Evolutionary conservation across 2,888 invertebrate species (phyloP), one percentile per base, ranked within the genome.

Genomic region (Aporophyla lueneburgensis): DNA sequence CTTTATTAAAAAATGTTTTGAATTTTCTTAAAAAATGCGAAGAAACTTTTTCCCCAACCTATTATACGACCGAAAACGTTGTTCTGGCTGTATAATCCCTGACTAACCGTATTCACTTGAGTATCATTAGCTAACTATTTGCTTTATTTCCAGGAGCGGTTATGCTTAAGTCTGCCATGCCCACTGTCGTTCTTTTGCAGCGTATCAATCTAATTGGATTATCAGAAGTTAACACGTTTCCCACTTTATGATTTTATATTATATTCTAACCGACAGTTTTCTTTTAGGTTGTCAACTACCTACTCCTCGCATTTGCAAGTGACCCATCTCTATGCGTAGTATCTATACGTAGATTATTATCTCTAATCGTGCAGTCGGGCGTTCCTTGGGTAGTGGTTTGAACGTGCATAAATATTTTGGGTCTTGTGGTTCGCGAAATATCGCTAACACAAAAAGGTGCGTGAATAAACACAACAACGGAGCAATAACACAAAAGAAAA

Each of bases 81-180:
- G 27, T 53, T 62, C 53, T 62, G 24, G 16, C 59, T 43, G 68
- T 74, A 56, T 69, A 56, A 74, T 27, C 67, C 63, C 14, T 69
- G 61, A 65, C n/a, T 75, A 54, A 71, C 80, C 62, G 67, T 74
- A 54, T 66, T 54, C 76, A 81, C 54, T 68, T 65, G 53, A 70
- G 67, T 76, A 80, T 80, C 76, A 83, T 83, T 85, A 73, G 66
- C 65, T 79, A 71, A 81, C 76, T 65, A 73, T 76, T 67, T 73
- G 71, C 74, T 68, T 75, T 76, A 74, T 76, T 84, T 77, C 79
- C 75, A 76, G 71, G 68, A 76, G 62, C 66, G 76, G 76, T 81
- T 77, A 77, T 67, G 59, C 74, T 73, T 54, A 78, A 61, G 61
- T 71, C 53, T 70, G 46, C n/a, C 54, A 49, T 49, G 46, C 40